These are phyloP conservation scores for Standfussiana lucernea DNA, from an alignment of 2,888 invertebrate species.

Conservation along the genomic window DNA sequence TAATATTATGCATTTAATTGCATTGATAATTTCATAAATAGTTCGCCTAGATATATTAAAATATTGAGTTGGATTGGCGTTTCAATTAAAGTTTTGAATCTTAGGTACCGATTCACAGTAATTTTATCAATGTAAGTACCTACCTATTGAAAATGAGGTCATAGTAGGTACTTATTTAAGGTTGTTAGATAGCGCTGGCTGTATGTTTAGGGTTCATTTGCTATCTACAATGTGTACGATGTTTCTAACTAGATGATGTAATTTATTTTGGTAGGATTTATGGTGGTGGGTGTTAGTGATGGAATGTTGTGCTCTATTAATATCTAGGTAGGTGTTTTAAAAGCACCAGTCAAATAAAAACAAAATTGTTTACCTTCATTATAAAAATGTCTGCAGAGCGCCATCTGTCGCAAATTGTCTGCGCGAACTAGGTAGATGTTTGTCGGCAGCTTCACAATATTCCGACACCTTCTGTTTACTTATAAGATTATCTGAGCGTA, in stretches of 20 bases:
- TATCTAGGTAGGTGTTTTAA: neutral
- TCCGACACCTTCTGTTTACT: conserved; percentile 9
- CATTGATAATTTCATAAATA: conserved; percentile 6
- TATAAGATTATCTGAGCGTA: neutral
- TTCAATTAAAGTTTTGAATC: neutral
- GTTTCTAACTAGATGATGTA: neutral
- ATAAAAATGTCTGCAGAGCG: conserved; percentile 17
- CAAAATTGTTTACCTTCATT: neutral
- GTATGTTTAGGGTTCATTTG: neutral
- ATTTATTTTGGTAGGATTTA: too few relatives aligned
- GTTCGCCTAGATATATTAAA: neutral
- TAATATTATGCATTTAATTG: conserved; percentile 17
- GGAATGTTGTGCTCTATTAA: too few relatives aligned
- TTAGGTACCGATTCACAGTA: too few relatives aligned
- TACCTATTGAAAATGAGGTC: neutral
- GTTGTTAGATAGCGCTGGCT: neutral
- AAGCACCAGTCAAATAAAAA: neutral
- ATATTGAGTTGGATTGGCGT: neutral
- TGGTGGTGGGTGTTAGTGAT: neutral
- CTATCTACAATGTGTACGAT: neutral
- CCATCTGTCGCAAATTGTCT: conserved; percentile 30
- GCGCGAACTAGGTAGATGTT: neutral
- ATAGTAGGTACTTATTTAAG: neutral
- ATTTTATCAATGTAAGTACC: neutral
- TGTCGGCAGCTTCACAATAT: conserved; percentile 9